Evolutionary conservation across 2,888 invertebrate species (phyloP), one percentile per base, ranked within the genome.

Genomic region (Heliconius aoede): DNA sequence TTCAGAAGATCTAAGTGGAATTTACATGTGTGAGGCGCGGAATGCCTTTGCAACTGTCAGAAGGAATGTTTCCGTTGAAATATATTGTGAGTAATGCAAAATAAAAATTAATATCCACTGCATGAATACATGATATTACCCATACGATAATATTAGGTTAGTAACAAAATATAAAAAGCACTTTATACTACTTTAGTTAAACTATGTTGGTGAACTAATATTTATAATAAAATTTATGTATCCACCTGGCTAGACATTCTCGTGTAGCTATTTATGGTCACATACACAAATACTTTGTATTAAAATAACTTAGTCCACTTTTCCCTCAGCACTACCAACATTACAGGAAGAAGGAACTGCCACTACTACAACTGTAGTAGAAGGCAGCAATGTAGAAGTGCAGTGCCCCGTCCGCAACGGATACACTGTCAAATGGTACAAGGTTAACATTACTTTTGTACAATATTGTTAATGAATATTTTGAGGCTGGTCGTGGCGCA

Each of bases 1-100:
- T 0, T 85, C 91, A 0, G 89, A 90, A 79, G 91, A 92, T 15
- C 80, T 92, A 79, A 95, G 95, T 72, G 96, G 96, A 0, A 86
- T 89, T 30, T 96, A 96, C 84, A 93, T 90, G 1, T 96, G 96
- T 82, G 85, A 90, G 18, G 96, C 95, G 0, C 92, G 87, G 69
- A 96, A 95, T 84, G 83, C 86, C 0, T 91, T 91, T 4, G 96
- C 96, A 0, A 83, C 79, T 18, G 88, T 82, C 18, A 89, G 87
- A n/a, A 89, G 83, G 60, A 89, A 89, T 9, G 82, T 90, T 0
- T 71, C 83, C 0, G 90, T 94, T 0, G 84, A 89, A 58, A 90
- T 94, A 80, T 94, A 91, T 72, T 84, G 94, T 94, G 79, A 90
- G 92, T 88, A 15, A 72, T 28, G 46, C 15, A 40, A 40, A 40